Percentiles rank a stretch among this genome's conserved stretches.
Conservation (phyloP, 1,140 invertebrate genomes). For the Monochamus saltuarius region DNA sequence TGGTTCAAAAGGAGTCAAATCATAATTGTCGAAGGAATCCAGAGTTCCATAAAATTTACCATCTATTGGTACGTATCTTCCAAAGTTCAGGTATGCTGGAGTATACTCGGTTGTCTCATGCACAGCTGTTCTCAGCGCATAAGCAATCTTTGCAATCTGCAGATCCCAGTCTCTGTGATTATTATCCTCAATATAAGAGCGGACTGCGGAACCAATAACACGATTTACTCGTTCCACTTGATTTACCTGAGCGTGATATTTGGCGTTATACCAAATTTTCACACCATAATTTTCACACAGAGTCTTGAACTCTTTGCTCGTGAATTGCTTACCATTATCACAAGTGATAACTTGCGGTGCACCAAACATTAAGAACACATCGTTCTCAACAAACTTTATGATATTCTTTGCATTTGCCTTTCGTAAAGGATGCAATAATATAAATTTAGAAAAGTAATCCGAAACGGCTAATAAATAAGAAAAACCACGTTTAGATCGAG, state of each 20-base stretch:
- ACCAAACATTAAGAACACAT: slow-evolving; percentile 27
- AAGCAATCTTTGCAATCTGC: slow-evolving; percentile 20
- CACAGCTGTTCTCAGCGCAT: slow-evolving; percentile 21
- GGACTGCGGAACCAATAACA: slow-evolving; percentile 29
- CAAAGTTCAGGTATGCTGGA: slow-evolving; percentile 35
- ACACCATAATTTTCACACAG: slow-evolving; percentile 18
- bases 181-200: slow-evolving; percentile 21
- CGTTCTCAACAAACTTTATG: slow-evolving; percentile 27
- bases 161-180: slow-evolving; percentile 27
- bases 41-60: slow-evolving; percentile 13
- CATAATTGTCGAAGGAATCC: not conserved
- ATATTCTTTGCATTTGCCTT: slow-evolving; percentile 15
- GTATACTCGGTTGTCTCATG: slow-evolving; percentile 30
- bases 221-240: slow-evolving; percentile 31
- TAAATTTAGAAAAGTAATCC: slow-evolving; percentile 45
- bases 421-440: slow-evolving; percentile 18
- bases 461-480: slow-evolving; percentile 42
- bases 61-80: slow-evolving; percentile 19
- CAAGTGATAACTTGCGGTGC: slow-evolving; percentile 20
- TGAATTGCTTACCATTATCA: slow-evolving; percentile 39
- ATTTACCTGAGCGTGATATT: slow-evolving; percentile 30
- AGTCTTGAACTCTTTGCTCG: slow-evolving; percentile 20
- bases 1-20: slow-evolving; percentile 14
- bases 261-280: slow-evolving; percentile 25
- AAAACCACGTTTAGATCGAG: slow-evolving; percentile 35